Conservation (phyloP, 2,888 invertebrate genomes). For the Endotricha flammealis region DNA sequence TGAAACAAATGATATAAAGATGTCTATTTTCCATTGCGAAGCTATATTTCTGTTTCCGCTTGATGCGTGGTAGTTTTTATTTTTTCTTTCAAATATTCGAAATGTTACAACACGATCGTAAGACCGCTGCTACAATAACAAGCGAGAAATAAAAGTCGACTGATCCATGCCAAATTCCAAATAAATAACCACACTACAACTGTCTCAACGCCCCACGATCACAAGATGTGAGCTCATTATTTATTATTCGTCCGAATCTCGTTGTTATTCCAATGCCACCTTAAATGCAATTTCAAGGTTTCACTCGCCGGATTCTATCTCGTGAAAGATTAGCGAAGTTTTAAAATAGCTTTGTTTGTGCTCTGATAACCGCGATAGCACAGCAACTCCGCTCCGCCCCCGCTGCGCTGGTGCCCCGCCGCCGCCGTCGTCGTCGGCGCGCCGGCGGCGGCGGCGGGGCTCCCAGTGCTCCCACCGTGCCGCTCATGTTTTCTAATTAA, state of each 20-base stretch:
- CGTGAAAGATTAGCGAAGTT: conserved; percentile 38
- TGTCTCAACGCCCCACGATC: conserved; percentile 15
- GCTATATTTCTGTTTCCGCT: background rate
- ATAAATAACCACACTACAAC: conserved; percentile 21
- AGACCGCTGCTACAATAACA: conserved; percentile 19
- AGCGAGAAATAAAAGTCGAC: conserved; percentile 22
- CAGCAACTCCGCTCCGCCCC: conserved; percentile 19
- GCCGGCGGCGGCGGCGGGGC: conserved; percentile 15
- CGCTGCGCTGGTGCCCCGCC: conserved; percentile 11
- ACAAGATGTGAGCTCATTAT: conserved; percentile 33
- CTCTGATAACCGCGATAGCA: conserved; percentile 43
- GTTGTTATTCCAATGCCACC: conserved; percentile 54
- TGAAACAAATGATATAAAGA: background rate
- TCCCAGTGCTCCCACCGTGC: conserved; percentile 14
- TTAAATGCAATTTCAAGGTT: conserved; percentile 60
- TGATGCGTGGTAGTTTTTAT: conserved; percentile 2
- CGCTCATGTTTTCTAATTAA: conserved; percentile 23
- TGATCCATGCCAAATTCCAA: conserved; percentile 24
- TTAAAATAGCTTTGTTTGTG: conserved; percentile 47
- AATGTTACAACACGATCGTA: conserved; percentile 14
- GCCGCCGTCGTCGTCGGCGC: conserved; percentile 24
- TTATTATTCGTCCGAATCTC: conserved; percentile 46
- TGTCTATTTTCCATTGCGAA: background rate
- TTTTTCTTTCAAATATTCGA: conserved; percentile 7
- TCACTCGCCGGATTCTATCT: conserved; percentile 30